phyloP scores from a whole-genome alignment of 2,888 invertebrate genomes.

The Stenurella melanura region DNA sequence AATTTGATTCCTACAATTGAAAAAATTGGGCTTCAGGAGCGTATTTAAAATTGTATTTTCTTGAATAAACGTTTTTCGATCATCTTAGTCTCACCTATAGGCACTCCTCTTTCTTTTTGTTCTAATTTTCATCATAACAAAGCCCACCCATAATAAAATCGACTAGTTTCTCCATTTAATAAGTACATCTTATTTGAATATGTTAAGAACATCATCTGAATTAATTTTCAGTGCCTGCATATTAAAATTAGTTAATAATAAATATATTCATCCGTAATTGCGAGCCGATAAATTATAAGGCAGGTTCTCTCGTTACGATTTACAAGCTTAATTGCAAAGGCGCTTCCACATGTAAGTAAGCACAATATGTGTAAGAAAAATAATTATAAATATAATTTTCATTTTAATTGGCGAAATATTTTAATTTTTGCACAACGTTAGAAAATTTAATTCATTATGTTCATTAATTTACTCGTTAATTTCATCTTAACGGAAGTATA shows the following conservation, averaged over 20 bases:
- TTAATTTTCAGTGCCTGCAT: slow-evolving; percentile 35
- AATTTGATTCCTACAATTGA: too few species aligned
- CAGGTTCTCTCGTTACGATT: slow-evolving; percentile 12
- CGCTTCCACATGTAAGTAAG: not conserved
- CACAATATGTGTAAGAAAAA: not conserved
- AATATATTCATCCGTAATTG: slow-evolving; percentile 31
- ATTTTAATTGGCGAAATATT: not conserved
- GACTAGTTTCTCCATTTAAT: not conserved
- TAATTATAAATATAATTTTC: slow-evolving; percentile 21
- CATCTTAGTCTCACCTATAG: too few species aligned
- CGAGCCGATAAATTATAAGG: slow-evolving; percentile 26
- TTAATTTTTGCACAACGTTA: slow-evolving; percentile 13
- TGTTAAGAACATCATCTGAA: slow-evolving; percentile 7
- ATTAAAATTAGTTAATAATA: slow-evolving; percentile 38
- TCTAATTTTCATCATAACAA: not conserved
- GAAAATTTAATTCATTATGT: slow-evolving; percentile 8
- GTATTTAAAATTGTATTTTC: too few species aligned
- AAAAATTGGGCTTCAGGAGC: too few species aligned
- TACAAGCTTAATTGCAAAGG: slow-evolving; percentile 19
- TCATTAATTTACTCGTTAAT: slow-evolving; percentile 21
- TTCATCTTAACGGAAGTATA: too few species aligned
- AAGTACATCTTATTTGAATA: slow-evolving; percentile 33
- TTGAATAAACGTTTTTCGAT: too few species aligned
- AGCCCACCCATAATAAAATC: not conserved
- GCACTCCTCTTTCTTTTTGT: not conserved